Percentiles rank a stretch among this genome's conserved stretches.
These are phyloP conservation scores for Rhincodon typus DNA, from an alignment of 2,797 vertebrate genomes.

Conservation along the genomic window DNA sequence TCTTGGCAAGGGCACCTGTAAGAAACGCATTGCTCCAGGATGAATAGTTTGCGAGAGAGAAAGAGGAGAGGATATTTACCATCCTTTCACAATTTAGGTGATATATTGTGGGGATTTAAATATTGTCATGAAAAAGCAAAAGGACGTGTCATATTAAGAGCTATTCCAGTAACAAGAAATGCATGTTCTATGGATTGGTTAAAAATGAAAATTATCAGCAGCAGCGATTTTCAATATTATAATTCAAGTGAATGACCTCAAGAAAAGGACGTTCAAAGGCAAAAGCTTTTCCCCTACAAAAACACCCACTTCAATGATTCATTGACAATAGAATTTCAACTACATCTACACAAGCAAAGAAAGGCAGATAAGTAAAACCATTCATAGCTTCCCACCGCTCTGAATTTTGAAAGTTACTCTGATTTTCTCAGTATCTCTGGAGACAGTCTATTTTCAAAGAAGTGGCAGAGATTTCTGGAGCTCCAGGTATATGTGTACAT, in stretches of 20 bases:
- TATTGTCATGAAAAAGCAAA: neutral
- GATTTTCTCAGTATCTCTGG: constrained; percentile 7
- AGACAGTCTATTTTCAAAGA: constrained; percentile 21
- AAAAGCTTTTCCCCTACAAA: neutral
- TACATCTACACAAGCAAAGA: neutral
- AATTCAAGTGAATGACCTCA: neutral
- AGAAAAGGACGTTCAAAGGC: neutral
- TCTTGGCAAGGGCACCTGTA: neutral
- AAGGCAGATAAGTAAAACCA: neutral
- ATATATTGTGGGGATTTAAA: neutral
- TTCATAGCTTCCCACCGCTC: neutral
- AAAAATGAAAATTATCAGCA: neutral
- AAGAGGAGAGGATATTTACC: neutral
- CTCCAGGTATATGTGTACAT: neutral
- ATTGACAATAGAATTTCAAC: neutral
- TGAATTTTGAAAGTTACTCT: neutral
- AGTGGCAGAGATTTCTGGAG: neutral
- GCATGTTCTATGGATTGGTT: neutral
- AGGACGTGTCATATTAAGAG: neutral
- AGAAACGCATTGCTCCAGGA: neutral
- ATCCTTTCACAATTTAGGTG: neutral
- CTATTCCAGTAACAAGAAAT: neutral
- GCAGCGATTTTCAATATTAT: neutral
- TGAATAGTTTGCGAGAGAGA: too few relatives aligned
- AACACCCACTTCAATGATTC: constrained; percentile 5